Base-by-base conservation (phyloP, 2,113 vertebrate species). In the Leptobrachium leishanense region DNA sequence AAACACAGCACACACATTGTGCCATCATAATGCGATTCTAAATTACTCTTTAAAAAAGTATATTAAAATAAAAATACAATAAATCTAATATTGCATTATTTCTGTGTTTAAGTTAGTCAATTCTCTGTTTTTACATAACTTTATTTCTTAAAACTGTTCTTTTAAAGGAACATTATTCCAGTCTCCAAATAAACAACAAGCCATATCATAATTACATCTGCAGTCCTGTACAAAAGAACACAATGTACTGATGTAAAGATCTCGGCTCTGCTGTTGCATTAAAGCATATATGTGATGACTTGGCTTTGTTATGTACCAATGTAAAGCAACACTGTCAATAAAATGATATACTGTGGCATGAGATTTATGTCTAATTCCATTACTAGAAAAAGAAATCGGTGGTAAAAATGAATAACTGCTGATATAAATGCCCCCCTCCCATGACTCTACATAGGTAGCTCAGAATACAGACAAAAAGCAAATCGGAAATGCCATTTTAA, bases 191-290 rank as follows among this genome's bases (percentile, higher is more conserved):
- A 77, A 71, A 50, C 43, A 31, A 59, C 9, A 0, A 10, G 41
- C 57, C 67, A 70, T 77, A 77, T 70, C 76, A 50, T 50, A 77
- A 71, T 71, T 41, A 64, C 43, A 77, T 77, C 76, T 44, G 67
- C 20, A 39, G 64, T 40, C 20, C 42, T 71, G 55, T 63, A 64
- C 57, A 71, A 71, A 31, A 71, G 76, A 31, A 68, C 74, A 76
- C 12, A 9, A 54, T 76, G 63, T 75, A 65, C 74, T 44, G 3
- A 75, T 12, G 54, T 43, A 50, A 66, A 75, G 40, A 15, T 31
- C 12, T 66, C 15, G 59, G 59, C 65, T 62, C 46, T 43, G 53
- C 1, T 31, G 20, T 31, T 31, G 20, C 20, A 31, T 31, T 31
- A 31, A 31, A 31, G 20, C 20, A 31, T 31, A 31, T 31, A 31